phyloP scores from a whole-genome alignment of 2,888 invertebrate genomes.

The Chrysina gloriosa region DNA sequence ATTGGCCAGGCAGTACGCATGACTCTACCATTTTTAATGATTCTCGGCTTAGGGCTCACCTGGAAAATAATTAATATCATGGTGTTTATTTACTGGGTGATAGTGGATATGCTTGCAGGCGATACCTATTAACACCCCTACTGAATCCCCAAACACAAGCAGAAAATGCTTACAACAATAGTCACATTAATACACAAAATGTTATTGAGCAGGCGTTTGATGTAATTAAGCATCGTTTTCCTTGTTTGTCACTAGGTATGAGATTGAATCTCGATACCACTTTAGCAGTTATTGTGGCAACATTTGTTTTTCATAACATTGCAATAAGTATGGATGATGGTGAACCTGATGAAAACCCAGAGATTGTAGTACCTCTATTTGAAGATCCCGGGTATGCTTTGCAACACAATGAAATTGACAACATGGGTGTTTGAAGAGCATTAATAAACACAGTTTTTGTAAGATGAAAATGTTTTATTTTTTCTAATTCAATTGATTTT shows the following conservation, averaged over 20 bases:
- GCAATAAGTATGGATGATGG: not conserved
- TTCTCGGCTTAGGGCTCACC: not conserved
- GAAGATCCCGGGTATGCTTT: too few relatives aligned
- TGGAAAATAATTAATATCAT: not conserved
- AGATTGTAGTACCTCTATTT: not conserved
- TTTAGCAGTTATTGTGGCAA: not conserved
- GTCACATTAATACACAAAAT: not conserved
- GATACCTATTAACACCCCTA: not conserved
- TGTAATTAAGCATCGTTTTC: not conserved
- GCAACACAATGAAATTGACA: too few relatives aligned
- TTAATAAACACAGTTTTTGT: too few relatives aligned
- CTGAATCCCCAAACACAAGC: not conserved
- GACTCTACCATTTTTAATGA: too few relatives aligned
- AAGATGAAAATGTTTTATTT: too few relatives aligned
- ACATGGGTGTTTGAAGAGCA: too few relatives aligned
- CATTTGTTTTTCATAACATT: not conserved
- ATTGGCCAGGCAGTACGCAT: too few relatives aligned
- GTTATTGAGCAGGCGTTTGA: not conserved
- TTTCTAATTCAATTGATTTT: too few relatives aligned
- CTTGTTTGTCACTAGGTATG: not conserved
- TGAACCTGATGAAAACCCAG: not conserved
- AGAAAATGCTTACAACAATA: not conserved
- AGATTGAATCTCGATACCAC: not conserved
- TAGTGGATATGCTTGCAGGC: not conserved
- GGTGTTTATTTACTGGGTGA: not conserved